Evolutionary conservation across 2,113 vertebrate species (phyloP).

Genomic region (Dascyllus trimaculatus): DNA sequence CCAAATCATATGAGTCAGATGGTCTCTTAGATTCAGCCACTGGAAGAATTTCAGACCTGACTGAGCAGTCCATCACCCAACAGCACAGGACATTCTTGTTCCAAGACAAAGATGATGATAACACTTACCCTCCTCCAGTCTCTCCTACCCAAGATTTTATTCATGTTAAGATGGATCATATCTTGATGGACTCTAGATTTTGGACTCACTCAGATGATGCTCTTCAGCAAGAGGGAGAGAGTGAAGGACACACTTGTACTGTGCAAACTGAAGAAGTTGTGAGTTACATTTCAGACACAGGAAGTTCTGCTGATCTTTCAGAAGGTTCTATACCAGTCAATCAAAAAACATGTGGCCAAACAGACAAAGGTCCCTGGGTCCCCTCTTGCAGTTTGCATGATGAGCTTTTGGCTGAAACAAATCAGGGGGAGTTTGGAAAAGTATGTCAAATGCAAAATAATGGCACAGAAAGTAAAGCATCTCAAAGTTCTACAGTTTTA

Average conservation of each 20-base stretch:
- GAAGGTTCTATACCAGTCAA: constrained; percentile 8
- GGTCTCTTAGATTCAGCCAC: neutral
- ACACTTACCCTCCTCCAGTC: neutral
- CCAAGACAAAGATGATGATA: neutral
- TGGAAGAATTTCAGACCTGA: neutral
- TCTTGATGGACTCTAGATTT: neutral
- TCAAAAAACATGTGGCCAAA: constrained; percentile 27
- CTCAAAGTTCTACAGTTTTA: neutral
- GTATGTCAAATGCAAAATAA: neutral
- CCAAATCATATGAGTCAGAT: neutral
- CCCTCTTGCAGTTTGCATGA: rapidly evolving
- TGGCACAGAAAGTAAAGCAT: neutral
- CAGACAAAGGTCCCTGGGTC: constrained; percentile 24
- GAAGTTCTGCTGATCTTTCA: neutral
- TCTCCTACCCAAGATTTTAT: constrained; percentile 2
- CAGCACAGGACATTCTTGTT: rapidly evolving
- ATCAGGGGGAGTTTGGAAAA: constrained; percentile 4
- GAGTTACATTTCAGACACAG: constrained; percentile 34
- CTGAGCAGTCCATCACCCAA: neutral
- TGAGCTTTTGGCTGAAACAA: constrained; percentile 11
- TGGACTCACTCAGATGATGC: neutral
- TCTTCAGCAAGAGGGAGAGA: neutral
- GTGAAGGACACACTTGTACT: neutral
- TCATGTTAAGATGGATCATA: constrained; percentile 16
- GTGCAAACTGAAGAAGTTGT: constrained; percentile 2